These are phyloP conservation scores for Subacronicta megacephala DNA, from an alignment of 2,888 invertebrate species.

Conservation along the genomic window DNA sequence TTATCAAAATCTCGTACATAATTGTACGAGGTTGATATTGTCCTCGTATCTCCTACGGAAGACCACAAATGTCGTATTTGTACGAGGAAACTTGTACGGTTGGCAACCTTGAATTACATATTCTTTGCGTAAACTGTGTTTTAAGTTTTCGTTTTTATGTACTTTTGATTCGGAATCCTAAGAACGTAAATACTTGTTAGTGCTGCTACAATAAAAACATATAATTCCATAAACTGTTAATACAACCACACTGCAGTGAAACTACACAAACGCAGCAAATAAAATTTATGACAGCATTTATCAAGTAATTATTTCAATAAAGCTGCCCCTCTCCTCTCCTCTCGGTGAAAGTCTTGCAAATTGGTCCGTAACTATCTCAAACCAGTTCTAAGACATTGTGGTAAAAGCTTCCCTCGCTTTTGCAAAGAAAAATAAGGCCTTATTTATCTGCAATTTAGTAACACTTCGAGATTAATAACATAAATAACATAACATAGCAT, in stretches of 20 bases:
- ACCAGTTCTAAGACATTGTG: constrained; percentile 30
- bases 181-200: background rate
- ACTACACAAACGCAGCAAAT: constrained; percentile 21
- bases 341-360: constrained; percentile 41
- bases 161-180: too few species aligned
- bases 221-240: constrained; percentile 9
- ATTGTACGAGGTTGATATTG: too few species aligned
- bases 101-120: too few species aligned
- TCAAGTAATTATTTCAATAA: constrained; percentile 37
- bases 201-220: background rate
- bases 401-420: constrained; percentile 5
- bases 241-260: constrained; percentile 34
- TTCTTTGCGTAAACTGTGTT: background rate
- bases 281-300: constrained; percentile 33
- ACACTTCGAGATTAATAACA: too few species aligned
- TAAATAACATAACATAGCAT: too few species aligned
- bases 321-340: constrained; percentile 27
- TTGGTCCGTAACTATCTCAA: constrained; percentile 17
- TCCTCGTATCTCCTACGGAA: too few species aligned
- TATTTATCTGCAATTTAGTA: too few species aligned
- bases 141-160: too few species aligned
- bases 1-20: too few species aligned
- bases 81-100: too few species aligned
- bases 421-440: constrained; percentile 1
- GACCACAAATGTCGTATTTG: too few species aligned